These are phyloP conservation scores for Syngnathus scovelli DNA, from an alignment of 2,113 vertebrate genomes.

Conservation along the genomic window DNA sequence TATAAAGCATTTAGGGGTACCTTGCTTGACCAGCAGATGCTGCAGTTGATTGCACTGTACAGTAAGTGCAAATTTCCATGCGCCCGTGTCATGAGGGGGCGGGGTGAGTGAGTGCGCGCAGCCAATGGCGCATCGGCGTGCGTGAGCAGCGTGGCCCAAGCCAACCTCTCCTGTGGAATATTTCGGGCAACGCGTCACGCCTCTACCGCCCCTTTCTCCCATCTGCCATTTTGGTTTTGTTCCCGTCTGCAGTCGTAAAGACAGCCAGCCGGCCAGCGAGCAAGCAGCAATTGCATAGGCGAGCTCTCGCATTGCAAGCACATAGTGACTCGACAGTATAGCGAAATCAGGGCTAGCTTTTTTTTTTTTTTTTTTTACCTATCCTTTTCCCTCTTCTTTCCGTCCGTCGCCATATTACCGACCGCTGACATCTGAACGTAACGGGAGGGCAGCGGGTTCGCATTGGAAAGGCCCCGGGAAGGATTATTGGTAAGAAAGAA, in stretches of 20 bases:
- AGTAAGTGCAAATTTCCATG: conserved; percentile 27
- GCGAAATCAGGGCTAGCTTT: conserved; percentile 38
- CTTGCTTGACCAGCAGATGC: not conserved
- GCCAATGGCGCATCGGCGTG: conserved; percentile 45
- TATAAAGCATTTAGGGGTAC: too few relatives aligned
- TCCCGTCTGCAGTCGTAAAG: conserved; percentile 71
- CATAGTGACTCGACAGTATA: conserved; percentile 77
- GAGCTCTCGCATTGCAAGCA: conserved; percentile 42
- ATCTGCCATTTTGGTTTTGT: conserved; percentile 84
- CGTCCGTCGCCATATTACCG: conserved; percentile 26
- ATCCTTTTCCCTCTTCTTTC: conserved; percentile 28
- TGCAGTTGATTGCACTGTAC: conserved; percentile 39
- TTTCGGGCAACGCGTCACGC: conserved; percentile 53
- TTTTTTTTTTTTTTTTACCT: not conserved
- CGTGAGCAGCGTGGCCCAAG: conserved; percentile 23
- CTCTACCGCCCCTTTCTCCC: conserved; percentile 63
- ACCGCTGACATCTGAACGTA: conserved; percentile 45
- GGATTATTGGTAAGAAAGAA: conserved; percentile 77
- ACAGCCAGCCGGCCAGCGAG: conserved; percentile 55
- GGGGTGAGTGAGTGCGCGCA: conserved; percentile 32
- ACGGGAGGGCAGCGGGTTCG: conserved; percentile 73
- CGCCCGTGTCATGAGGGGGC: conserved; percentile 10
- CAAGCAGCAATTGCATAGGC: conserved; percentile 50
- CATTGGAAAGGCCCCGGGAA: conserved; percentile 74
- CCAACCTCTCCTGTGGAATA: conserved; percentile 60